These are phyloP conservation scores for Meloidogyne floridensis DNA, from an alignment of 1,140 invertebrate genomes.

Conservation along the genomic window DNA sequence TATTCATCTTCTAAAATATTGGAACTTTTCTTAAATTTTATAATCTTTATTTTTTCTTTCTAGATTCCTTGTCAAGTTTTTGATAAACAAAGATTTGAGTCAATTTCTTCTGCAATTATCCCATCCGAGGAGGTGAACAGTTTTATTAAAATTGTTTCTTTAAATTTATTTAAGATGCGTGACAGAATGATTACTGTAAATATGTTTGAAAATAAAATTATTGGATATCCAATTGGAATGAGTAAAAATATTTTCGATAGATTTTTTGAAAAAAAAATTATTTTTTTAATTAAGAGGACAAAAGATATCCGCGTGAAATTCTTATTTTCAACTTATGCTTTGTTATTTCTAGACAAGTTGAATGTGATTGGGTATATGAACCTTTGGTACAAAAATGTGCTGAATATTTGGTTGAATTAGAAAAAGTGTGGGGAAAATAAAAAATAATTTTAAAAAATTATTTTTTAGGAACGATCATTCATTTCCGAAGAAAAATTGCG, in stretches of 20 bases:
- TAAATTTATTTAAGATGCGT: slow-evolving; percentile 33
- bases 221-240: slow-evolving; percentile 60
- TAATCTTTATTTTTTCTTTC: background rate
- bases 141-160: background rate
- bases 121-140: slow-evolving; percentile 42
- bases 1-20: too few relatives aligned
- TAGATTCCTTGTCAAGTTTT: slow-evolving; percentile 55
- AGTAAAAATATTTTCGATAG: slow-evolving; percentile 32
- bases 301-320: slow-evolving; percentile 45
- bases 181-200: slow-evolving; percentile 60
- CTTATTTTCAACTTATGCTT: slow-evolving; percentile 64
- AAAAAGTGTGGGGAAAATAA: slow-evolving; percentile 39
- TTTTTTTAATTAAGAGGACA: slow-evolving; percentile 32
- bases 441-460: background rate
- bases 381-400: slow-evolving; percentile 64
- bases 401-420: slow-evolving; percentile 61
- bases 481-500: slow-evolving; percentile 41
- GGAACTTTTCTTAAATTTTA: too few relatives aligned
- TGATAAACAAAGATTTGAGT: slow-evolving; percentile 51
- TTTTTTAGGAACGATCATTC: slow-evolving; percentile 52
- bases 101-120: slow-evolving; percentile 54
- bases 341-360: slow-evolving; percentile 49
- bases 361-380: slow-evolving; percentile 58
- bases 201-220: slow-evolving; percentile 58
- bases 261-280: background rate